Conservation (phyloP, 2,888 invertebrate genomes). For the Drosophila quinaria region DNA sequence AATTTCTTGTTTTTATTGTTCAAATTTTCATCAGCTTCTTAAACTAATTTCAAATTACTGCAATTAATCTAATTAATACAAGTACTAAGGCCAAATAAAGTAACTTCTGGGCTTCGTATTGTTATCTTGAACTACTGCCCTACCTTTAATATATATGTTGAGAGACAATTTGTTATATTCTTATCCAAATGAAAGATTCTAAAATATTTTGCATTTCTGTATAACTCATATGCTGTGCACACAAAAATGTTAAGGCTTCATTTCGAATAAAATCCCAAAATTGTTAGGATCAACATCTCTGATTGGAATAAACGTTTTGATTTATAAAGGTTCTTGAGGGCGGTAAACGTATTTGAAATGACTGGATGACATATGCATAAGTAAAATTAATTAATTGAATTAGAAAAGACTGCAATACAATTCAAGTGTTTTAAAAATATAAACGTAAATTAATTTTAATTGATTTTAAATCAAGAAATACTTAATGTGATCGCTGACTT, state of each 20-base stretch:
- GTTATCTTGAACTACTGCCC: conserved; percentile 6
- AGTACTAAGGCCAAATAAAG: conserved; percentile 2
- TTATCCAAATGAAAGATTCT: conserved; percentile 10
- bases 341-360: conserved; percentile 17
- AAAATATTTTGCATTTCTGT: conserved; percentile 10
- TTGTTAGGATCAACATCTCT: conserved; percentile 62
- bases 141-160: neutral
- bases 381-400: neutral
- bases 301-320: conserved; percentile 51
- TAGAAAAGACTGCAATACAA: neutral
- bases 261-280: conserved; percentile 43
- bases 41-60: conserved; percentile 51
- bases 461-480: neutral
- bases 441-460: neutral
- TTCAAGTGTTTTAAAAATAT: neutral
- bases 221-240: conserved; percentile 17
- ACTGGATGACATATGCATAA: neutral
- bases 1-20: conserved; percentile 71
- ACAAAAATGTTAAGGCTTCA: conserved; percentile 35
- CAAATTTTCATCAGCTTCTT: conserved; percentile 45
- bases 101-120: neutral
- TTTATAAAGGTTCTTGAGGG: conserved; percentile 42
- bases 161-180: conserved; percentile 16
- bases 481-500: neutral
- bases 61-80: conserved; percentile 57